Percentiles rank a stretch among this genome's conserved stretches.
phyloP scores from a whole-genome alignment of 2,888 invertebrate genomes.

The Pandemis corylana region DNA sequence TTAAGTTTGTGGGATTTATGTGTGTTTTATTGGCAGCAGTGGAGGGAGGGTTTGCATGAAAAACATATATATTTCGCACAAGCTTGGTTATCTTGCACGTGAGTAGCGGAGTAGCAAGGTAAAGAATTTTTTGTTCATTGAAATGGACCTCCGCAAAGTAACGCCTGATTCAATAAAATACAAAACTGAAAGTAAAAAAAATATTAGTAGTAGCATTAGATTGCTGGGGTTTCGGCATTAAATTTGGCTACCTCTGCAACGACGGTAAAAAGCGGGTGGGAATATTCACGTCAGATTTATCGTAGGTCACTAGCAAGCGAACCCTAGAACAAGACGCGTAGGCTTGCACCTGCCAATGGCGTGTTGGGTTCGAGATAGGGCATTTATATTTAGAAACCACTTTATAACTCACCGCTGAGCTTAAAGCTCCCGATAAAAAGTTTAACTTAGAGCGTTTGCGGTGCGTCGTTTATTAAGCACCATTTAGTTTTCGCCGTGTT shows the following conservation, averaged over 20 bases:
- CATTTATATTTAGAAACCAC: conserved; percentile 84
- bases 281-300: background rate
- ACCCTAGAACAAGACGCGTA: conserved; percentile 62
- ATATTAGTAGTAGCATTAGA: no score
- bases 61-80: no score
- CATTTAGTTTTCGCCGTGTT: conserved; percentile 80
- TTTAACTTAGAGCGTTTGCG: conserved; percentile 74
- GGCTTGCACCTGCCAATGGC: conserved; percentile 82
- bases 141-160: no score
- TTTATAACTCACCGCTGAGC: conserved; percentile 81
- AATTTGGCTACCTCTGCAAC: background rate
- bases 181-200: no score
- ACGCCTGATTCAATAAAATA: no score
- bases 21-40: no score
- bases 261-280: background rate
- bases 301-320: conserved; percentile 29
- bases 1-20: no score
- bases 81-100: no score
- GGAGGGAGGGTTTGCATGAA: no score
- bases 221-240: background rate
- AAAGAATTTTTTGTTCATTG: no score
- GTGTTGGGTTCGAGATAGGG: conserved; percentile 74
- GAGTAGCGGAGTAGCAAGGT: no score
- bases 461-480: conserved; percentile 77
- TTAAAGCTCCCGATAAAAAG: conserved; percentile 79